Evolutionary conservation across 1,140 invertebrate species (phyloP).

Genomic region (Paraescarpia echinospica): DNA sequence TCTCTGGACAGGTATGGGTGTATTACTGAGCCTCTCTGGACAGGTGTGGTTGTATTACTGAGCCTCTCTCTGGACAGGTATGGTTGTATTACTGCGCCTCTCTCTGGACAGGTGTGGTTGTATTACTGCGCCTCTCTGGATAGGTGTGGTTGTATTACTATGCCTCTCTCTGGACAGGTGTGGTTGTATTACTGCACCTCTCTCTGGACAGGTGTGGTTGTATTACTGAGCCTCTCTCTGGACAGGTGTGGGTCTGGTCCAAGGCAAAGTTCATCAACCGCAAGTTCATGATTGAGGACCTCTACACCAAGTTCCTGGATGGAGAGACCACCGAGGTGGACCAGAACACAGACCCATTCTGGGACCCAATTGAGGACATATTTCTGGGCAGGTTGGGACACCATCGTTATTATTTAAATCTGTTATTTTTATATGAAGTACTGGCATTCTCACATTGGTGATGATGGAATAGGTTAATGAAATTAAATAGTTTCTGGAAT

Average conservation of each 20-base stretch:
- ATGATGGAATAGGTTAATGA: constrained; percentile 7
- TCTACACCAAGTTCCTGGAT: neutral
- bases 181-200: neutral
- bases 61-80: neutral
- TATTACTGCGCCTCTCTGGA: too few species aligned
- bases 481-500: neutral
- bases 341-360: constrained; percentile 13
- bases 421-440: neutral
- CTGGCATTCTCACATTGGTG: neutral
- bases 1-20: constrained; percentile 7
- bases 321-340: neutral
- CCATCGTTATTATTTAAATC: neutral
- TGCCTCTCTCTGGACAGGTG: neutral
- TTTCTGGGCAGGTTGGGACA: constrained; percentile 8
- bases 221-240: neutral
- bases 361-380: constrained; percentile 15
- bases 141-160: too few species aligned
- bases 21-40: too few species aligned
- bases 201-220: neutral
- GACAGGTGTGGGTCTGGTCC: constrained; percentile 19
- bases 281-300: constrained; percentile 15
- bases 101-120: constrained; percentile 6
- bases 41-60: too few species aligned
- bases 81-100: neutral
- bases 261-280: constrained; percentile 16